Base-by-base conservation (phyloP, 2,888 invertebrate genomes). In the Tetranychus truncatus region DNA sequence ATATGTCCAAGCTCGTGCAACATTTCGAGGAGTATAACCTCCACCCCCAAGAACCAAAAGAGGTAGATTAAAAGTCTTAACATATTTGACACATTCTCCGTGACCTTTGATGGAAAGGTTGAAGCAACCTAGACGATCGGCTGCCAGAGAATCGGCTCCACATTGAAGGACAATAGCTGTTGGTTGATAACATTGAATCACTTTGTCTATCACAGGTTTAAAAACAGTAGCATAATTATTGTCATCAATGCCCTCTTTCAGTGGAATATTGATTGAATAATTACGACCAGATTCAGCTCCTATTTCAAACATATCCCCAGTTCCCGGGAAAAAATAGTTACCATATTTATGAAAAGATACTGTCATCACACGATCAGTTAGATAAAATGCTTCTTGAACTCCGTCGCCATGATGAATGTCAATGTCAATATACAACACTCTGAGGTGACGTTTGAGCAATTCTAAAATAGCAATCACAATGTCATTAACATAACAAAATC, bases 281-380 rank as follows among this genome's bases (percentile, higher is more conserved):
- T 95, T 95, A 74, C 93, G 86, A 0, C 97, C 97, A 81, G 91
- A 91, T 82, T 96, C 96, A 0, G 93, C 91, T 0, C 99, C 99
- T 74, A 95, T 88, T 84, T 99, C 97, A 83, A 94, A 95, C 95
- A 97, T 96, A 82, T 96, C 95, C 0, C 97, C 97, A 0, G 97
- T 99, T 18, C 97, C 96, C 0, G 97, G 97, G 82, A 97, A 99
- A 83, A 96, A 97, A 81, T 91, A 92, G 81, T 94, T 94, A 1
- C 97, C 97, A 82, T 95, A 97, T 84, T 97, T 97, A 82, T 99
- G 99, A 83, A 99, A 97, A 72, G 95, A 96, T 1, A 97, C 95
- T 0, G 99, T 99, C 97, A 99, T 99, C 0, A 99, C 97, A 77
- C 97, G 84, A 82, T 97, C 96, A 0, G 95, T 96, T 6, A 95